phyloP scores from a whole-genome alignment of 35 echinoderm and acorn worm species.

The Lytechinus variegatus region DNA sequence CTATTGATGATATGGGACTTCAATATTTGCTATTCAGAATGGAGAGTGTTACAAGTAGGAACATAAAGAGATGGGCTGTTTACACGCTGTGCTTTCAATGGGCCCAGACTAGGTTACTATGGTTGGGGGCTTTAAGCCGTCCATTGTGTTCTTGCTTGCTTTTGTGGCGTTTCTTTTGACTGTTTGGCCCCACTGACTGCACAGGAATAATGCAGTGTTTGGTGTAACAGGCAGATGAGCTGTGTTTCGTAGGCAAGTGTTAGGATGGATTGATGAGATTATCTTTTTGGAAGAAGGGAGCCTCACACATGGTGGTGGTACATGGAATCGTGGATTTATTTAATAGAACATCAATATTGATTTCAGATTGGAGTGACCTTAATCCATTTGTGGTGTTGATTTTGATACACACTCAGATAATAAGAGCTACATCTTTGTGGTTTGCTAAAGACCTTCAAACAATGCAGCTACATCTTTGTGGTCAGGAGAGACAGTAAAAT shows the following conservation, averaged over 20 bases:
- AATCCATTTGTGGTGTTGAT: not conserved
- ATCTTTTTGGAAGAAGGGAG: not conserved
- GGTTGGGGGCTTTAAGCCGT: not conserved
- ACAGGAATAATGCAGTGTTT: not conserved
- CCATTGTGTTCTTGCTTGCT: not conserved
- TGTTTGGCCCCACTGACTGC: not conserved
- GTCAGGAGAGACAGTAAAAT: too few species aligned
- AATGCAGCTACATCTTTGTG: too few species aligned
- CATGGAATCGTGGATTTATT: not conserved
- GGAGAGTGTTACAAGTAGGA: not conserved
- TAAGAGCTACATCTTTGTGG: too few species aligned
- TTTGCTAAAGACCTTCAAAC: too few species aligned
- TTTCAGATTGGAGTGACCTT: not conserved
- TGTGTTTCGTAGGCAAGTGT: not conserved
- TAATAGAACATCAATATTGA: not conserved
- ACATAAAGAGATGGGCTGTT: not conserved
- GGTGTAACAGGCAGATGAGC: not conserved
- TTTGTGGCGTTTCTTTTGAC: not conserved
- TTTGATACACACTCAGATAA: too few species aligned
- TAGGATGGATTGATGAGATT: not conserved
- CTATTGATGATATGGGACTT: not conserved
- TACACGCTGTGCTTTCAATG: not conserved
- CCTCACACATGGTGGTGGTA: not conserved
- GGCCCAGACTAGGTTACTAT: not conserved
- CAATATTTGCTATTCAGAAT: not conserved